Evolutionary conservation across 2,888 invertebrate genomes (phyloP).

Genomic region (Thalpophila matura): DNA sequence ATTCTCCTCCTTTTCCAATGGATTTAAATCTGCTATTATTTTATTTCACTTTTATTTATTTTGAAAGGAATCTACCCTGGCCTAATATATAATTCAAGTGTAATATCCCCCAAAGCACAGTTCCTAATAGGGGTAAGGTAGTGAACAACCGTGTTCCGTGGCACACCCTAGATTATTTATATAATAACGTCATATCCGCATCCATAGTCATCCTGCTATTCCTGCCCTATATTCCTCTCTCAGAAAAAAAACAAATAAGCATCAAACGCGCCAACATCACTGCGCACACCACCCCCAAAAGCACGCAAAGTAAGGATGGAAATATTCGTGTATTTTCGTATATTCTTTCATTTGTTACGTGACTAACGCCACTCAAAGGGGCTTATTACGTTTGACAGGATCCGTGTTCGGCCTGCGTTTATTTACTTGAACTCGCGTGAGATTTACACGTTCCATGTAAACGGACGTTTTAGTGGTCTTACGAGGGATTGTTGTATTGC

Average conservation of each 20-base stretch:
- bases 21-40: too few species aligned
- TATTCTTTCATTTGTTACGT: slow-evolving; percentile 74
- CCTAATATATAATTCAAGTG: too few species aligned
- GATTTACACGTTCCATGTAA: slow-evolving; percentile 60
- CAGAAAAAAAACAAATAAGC: neutral
- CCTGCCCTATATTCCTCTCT: neutral
- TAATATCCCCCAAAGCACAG: too few species aligned
- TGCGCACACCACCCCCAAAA: slow-evolving; percentile 35
- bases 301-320: slow-evolving; percentile 60
- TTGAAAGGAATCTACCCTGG: too few species aligned
- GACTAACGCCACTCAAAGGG: slow-evolving; percentile 77
- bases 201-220: too few species aligned
- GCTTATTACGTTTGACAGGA: slow-evolving; percentile 77
- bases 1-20: too few species aligned
- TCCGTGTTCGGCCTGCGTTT: slow-evolving; percentile 62
- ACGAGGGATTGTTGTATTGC: slow-evolving; percentile 31
- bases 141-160: too few species aligned
- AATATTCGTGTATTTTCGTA: slow-evolving; percentile 69
- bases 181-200: too few species aligned
- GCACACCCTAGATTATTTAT: too few species aligned
- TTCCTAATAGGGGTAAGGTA: too few species aligned
- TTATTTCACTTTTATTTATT: too few species aligned
- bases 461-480: slow-evolving; percentile 53
- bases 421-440: slow-evolving; percentile 59
- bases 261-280: slow-evolving; percentile 32